A percentile compares a stretch with the other conserved stretches of the same genome.
Evolutionary conservation across 2,888 invertebrate genomes (phyloP).

Genomic region (Gymnocheta viridis): DNA sequence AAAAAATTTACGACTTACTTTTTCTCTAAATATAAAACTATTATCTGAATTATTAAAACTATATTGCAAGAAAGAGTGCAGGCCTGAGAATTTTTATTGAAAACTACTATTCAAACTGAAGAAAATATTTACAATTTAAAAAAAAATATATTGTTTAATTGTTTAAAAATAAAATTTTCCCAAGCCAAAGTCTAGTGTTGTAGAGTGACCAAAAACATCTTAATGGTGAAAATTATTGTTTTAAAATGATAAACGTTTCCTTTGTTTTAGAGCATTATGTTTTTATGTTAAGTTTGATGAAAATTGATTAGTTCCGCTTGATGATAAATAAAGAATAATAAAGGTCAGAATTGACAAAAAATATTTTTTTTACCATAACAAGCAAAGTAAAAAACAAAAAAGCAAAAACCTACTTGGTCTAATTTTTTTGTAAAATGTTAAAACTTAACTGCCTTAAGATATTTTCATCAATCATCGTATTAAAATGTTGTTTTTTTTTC

Average conservation of each 20-base stretch:
- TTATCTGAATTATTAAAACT: too few relatives aligned
- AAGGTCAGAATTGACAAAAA: neutral
- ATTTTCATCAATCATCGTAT: slow-evolving; percentile 21
- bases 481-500: neutral
- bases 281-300: slow-evolving; percentile 70
- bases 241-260: slow-evolving; percentile 50
- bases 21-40: too few relatives aligned
- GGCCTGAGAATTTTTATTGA: too few relatives aligned
- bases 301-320: slow-evolving; percentile 64
- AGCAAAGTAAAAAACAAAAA: neutral
- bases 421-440: neutral
- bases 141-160: too few relatives aligned
- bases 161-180: too few relatives aligned
- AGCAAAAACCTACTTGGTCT: neutral
- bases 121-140: too few relatives aligned
- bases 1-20: too few relatives aligned
- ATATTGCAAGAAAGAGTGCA: too few relatives aligned
- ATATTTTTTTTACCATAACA: slow-evolving; percentile 5
- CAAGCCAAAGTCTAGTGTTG: too few relatives aligned
- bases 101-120: too few relatives aligned
- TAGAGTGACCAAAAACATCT: too few relatives aligned
- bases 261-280: neutral
- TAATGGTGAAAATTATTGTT: neutral
- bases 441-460: neutral
- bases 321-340: slow-evolving; percentile 12